Conservation (phyloP, 2,797 vertebrate species). For the Ispidina picta region DNA sequence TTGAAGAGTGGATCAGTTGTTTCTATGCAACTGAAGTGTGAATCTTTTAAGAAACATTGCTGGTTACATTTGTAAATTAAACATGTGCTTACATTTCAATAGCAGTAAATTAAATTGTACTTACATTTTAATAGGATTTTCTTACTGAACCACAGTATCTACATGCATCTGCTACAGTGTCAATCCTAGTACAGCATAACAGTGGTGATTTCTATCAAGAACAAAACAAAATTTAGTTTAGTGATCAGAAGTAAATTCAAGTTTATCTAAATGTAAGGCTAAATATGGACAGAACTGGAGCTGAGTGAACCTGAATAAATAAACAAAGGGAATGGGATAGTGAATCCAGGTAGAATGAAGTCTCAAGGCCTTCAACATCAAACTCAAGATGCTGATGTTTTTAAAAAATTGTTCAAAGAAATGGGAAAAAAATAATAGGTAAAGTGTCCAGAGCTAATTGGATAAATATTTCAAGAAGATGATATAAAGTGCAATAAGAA, state of each 20-base stretch:
- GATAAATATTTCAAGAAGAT: not conserved
- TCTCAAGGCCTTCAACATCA: not conserved
- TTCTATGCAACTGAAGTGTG: not conserved
- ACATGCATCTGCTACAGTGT: not conserved
- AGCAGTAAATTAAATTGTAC: not conserved
- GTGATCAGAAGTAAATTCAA: not conserved
- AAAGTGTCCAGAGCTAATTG: not conserved
- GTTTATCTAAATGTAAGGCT: not conserved
- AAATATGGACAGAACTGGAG: not conserved
- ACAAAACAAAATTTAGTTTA: not conserved
- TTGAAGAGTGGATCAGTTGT: not conserved
- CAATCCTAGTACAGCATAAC: not conserved
- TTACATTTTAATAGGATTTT: not conserved
- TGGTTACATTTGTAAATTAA: not conserved
- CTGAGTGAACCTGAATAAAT: not conserved
- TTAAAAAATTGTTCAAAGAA: not conserved
- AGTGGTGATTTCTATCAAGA: not conserved
- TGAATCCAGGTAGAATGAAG: not conserved
- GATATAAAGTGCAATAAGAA: not conserved
- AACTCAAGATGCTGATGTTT: not conserved
- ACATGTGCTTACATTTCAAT: not conserved
- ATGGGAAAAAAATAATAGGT: not conserved
- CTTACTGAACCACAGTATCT: not conserved
- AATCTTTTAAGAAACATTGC: not conserved
- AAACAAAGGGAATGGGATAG: rapidly evolving